These are phyloP conservation scores for Pelmatolapia mariae DNA, from an alignment of 2,113 vertebrate species.

Conservation along the genomic window DNA sequence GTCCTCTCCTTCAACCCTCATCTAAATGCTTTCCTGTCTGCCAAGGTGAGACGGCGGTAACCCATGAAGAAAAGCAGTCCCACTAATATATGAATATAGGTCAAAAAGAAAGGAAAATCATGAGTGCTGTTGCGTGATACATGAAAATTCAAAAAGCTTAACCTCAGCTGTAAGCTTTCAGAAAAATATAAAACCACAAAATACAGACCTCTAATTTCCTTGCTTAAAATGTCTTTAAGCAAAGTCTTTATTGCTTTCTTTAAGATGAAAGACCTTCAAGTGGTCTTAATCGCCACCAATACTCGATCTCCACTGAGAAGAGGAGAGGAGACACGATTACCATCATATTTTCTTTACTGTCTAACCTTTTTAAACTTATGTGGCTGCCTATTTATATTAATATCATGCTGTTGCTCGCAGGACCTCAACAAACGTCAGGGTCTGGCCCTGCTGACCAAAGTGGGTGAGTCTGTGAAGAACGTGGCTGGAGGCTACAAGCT, in stretches of 20 bases:
- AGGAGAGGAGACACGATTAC: neutral
- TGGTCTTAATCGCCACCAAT: neutral
- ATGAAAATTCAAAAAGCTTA: neutral
- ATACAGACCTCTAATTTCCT: neutral
- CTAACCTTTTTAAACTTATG: neutral
- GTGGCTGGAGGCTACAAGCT: slow-evolving; percentile 94
- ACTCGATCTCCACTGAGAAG: neutral
- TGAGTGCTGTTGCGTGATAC: neutral
- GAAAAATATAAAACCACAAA: neutral
- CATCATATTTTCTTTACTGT: neutral
- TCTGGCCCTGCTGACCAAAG: slow-evolving; percentile 85
- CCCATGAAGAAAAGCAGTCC: neutral
- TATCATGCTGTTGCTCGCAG: slow-evolving; percentile 50
- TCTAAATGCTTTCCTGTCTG: slow-evolving; percentile 87
- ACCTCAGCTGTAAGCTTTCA: neutral
- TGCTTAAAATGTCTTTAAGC: neutral
- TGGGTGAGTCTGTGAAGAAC: slow-evolving; percentile 93
- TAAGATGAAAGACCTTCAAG: neutral
- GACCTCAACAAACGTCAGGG: slow-evolving; percentile 97
- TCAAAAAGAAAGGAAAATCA: neutral
- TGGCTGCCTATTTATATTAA: neutral
- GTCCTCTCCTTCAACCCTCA: slow-evolving; percentile 96
- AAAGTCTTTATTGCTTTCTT: neutral
- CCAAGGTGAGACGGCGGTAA: slow-evolving; percentile 76
- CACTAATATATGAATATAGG: neutral